Evolutionary conservation across 2,113 vertebrate species (phyloP), one percentile per base, ranked within the genome.

Genomic region (Paramormyrops kingsleyae): DNA sequence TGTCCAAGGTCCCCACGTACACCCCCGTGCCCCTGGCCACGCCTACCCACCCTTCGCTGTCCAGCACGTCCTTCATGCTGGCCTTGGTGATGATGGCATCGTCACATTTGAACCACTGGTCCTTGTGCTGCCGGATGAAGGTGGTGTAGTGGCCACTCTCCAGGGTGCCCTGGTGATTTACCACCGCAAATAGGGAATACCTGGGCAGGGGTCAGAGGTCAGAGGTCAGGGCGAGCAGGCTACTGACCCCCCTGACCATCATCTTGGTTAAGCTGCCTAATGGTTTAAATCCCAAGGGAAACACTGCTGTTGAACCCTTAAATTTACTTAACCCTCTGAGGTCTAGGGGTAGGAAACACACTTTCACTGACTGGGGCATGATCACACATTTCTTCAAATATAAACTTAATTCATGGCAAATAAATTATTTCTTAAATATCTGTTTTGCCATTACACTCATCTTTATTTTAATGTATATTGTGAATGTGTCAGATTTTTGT

Each of bases 41-140:
- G 44, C 17, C 10, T 1, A 46, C 98, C 91, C 91, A 99, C 99
- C 99, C 99, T 96, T 99, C 99, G 17, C 99, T 99, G 95, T 99
- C 98, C 95, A 99, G 97, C 92, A 99, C 99, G 42, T 99, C 98
- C 94, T 97, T 98, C 95, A 99, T 99, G 97, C 97, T 98, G 96
- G 99, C 99, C 96, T 99, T 99, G 95, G 99, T 99, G 96, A 99
- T 99, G 94, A 99, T 99, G 93, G 99, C 99, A 17, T 99, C 99
- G 24, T 99, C 99, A 95, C 99, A 99, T 93, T 99, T 99, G 96
- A 99, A 99, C 99, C 99, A 99, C 96, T 99, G 99, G 97, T 99
- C 99, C 95, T 99, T 99, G 96, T 99, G 99, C 96, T 99, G 99
- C 90, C 99, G 95, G 95, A 99, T 99, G 95, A 99, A 99, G 94